These are phyloP conservation scores for Myrmophylax atrothorax DNA, from an alignment of 2,113 vertebrate genomes.

Conservation along the genomic window DNA sequence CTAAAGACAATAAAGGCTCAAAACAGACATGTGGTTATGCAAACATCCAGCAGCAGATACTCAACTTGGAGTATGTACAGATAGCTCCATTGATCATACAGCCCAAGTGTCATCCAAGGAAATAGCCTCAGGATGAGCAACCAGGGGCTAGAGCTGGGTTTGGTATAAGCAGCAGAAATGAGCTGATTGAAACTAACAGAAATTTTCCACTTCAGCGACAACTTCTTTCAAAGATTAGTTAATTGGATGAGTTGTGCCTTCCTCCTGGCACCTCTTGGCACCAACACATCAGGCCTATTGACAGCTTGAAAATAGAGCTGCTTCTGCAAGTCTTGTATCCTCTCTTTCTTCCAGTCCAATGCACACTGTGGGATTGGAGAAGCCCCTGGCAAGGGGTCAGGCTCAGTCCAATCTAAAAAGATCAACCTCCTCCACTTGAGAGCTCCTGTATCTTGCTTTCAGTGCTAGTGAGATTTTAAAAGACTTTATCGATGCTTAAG, in stretches of 20 bases:
- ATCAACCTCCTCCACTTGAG: background rate
- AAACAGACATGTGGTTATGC: background rate
- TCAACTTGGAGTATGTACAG: background rate
- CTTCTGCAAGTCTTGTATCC: background rate
- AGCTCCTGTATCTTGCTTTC: background rate
- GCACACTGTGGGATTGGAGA: background rate
- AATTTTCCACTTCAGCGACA: background rate
- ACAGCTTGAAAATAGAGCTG: background rate
- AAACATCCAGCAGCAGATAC: background rate
- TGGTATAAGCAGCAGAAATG: background rate
- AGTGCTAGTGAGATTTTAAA: background rate
- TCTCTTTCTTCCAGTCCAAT: background rate
- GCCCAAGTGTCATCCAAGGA: background rate
- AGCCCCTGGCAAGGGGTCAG: background rate
- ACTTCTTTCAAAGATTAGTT: background rate
- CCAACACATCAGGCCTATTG: background rate
- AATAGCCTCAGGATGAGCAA: background rate
- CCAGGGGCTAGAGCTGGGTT: background rate
- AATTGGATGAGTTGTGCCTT: background rate
- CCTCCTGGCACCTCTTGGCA: background rate
- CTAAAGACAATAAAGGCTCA: background rate
- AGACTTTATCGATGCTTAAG: background rate
- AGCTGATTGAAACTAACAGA: constrained; percentile 34
- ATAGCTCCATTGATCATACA: background rate
- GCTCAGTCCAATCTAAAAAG: fast-evolving